Evolutionary conservation across 2,113 vertebrate genomes (phyloP).

Genomic region (Tupaia tana): DNA sequence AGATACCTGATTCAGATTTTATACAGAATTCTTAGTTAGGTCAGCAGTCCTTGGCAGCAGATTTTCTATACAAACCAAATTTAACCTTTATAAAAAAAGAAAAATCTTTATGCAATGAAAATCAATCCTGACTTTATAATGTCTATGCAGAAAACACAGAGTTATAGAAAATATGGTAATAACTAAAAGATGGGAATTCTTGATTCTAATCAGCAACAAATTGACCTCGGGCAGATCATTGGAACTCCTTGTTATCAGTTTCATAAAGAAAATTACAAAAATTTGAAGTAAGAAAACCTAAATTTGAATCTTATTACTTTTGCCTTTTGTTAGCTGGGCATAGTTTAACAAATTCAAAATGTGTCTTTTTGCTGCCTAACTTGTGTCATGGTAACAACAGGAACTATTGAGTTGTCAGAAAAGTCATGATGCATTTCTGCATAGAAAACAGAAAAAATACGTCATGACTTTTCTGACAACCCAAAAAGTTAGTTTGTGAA

Average conservation of each 20-base stretch:
- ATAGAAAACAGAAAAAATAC: no score
- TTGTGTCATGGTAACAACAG: background rate
- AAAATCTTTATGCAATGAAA: constrained; percentile 13
- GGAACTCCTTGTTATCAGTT: background rate
- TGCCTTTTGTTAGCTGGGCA: background rate
- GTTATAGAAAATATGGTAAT: background rate
- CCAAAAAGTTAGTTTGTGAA: background rate
- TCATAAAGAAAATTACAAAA: background rate
- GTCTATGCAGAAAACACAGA: background rate
- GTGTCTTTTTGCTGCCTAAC: background rate
- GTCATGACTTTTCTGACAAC: no score
- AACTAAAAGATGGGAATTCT: background rate
- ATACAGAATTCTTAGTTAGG: background rate
- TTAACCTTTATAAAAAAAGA: background rate
- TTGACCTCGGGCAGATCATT: background rate
- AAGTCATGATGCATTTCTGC: no score
- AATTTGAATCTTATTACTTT: background rate
- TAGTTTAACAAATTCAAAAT: constrained; percentile 24
- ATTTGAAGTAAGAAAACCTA: background rate
- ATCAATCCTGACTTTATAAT: constrained; percentile 20
- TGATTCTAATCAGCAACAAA: background rate
- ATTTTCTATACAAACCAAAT: background rate
- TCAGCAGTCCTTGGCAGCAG: background rate
- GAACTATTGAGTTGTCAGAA: background rate
- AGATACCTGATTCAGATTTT: background rate